phyloP scores from a whole-genome alignment of 2,113 vertebrate species.

The Dasypus novemcinctus region DNA sequence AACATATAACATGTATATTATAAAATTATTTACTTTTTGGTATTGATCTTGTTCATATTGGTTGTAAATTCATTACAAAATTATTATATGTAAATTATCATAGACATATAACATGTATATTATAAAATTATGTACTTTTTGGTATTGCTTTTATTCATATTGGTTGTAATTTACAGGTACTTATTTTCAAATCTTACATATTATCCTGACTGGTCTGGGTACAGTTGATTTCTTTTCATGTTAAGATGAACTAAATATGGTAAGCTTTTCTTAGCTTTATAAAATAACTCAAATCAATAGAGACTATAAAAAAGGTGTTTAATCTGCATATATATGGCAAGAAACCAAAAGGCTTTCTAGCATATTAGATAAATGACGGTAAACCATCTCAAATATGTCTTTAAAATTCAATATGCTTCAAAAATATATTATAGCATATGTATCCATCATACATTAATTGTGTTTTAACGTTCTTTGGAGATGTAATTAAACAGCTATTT shows the following conservation, averaged over 20 bases:
- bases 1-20: neutral
- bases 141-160: neutral
- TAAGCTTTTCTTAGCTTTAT: neutral
- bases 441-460: neutral
- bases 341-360: neutral
- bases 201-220: neutral
- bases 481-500: neutral
- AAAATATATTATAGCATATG: neutral
- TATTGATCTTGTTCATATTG: neutral
- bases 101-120: neutral
- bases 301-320: neutral
- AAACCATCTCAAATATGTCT: neutral
- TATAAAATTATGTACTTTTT: neutral
- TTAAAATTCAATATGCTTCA: neutral
- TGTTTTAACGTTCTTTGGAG: neutral
- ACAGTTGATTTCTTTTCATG: neutral
- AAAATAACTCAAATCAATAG: neutral
- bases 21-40: neutral
- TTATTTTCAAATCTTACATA: neutral
- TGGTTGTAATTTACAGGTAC: neutral
- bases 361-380: neutral
- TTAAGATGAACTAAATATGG: neutral
- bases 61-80: too few relatives aligned
- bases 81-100: neutral
- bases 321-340: neutral